A percentile compares a stretch with the other conserved stretches of the same genome.
Conservation (phyloP, 35 echinoderm and acorn worm species). For the Ophioderma brevispina region DNA sequence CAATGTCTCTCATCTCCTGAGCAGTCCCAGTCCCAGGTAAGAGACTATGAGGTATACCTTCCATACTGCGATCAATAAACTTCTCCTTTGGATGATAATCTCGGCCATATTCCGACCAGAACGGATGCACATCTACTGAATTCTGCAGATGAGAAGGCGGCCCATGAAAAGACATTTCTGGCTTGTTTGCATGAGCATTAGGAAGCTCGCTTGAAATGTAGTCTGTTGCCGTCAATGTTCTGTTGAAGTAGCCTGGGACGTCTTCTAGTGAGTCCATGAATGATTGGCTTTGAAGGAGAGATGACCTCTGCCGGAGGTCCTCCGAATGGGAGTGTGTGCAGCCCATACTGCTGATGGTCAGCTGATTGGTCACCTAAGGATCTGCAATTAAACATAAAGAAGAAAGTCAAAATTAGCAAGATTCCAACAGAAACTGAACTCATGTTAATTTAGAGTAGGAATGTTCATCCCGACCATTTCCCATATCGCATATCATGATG, state of each 20-base stretch:
- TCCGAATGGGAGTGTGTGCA: conserved; percentile 79
- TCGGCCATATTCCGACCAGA: conserved; percentile 67
- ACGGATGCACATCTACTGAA: conserved; percentile 91
- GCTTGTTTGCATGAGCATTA: neutral
- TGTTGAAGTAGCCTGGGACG: conserved; percentile 79
- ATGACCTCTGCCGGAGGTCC: conserved; percentile 70
- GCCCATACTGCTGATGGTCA: conserved; percentile 65
- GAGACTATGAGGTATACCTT: conserved; percentile 47
- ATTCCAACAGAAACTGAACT: too few species aligned
- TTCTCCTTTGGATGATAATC: conserved; percentile 54
- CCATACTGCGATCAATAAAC: conserved; percentile 42
- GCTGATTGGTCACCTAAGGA: too few species aligned
- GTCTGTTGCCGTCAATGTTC: conserved; percentile 66
- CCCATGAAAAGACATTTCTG: conserved; percentile 93
- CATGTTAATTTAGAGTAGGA: too few species aligned
- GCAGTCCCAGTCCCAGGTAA: conserved; percentile 72
- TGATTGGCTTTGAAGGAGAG: conserved; percentile 30
- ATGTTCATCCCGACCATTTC: too few species aligned
- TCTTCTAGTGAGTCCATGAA: conserved; percentile 61
- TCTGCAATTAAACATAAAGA: too few species aligned
- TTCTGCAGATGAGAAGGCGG: conserved; percentile 90
- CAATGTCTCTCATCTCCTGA: conserved; percentile 82
- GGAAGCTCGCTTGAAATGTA: conserved; percentile 51
- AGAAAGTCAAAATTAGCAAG: too few species aligned
- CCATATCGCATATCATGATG: too few species aligned